Conservation (phyloP, 2,797 vertebrate species). For the Gymnoscopelus microlampas region DNA sequence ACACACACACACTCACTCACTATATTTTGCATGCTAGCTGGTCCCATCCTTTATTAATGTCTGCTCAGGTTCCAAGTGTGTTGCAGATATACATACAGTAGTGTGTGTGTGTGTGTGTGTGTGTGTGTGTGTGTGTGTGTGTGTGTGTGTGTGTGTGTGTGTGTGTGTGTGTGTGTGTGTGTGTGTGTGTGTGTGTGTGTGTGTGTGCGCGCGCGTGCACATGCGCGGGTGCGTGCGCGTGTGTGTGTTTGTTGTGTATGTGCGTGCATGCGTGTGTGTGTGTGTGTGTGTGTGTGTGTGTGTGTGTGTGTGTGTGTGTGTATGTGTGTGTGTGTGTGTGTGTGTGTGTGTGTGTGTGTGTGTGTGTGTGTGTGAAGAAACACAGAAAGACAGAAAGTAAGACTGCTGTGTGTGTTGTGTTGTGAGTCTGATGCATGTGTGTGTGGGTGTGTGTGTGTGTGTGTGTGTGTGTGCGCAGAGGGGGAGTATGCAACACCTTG, state of each 20-base stretch:
- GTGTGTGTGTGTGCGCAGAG: not conserved
- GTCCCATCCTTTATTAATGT: conserved; percentile 56
- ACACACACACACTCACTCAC: conserved; percentile 10
- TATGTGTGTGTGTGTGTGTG: not conserved
- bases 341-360: not conserved
- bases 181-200: conserved; percentile 11
- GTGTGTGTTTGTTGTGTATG: not conserved
- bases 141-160: conserved; percentile 32
- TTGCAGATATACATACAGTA: conserved; percentile 17
- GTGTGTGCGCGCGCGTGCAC: not conserved
- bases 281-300: conserved; percentile 5
- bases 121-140: conserved; percentile 61
- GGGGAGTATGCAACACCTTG: conserved; percentile 21
- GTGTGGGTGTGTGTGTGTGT: not conserved
- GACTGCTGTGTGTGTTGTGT: too few species aligned
- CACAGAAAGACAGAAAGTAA: too few species aligned
- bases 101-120: conserved; percentile 17
- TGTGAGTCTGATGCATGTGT: not conserved
- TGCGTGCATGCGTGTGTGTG: too few species aligned
- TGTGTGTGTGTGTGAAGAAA: not conserved
- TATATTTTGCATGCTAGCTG: conserved; percentile 67
- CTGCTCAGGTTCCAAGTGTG: conserved; percentile 74
- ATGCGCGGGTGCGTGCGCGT: not conserved
- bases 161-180: conserved; percentile 32
- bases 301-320: conserved; percentile 2